Base-by-base conservation (phyloP, 2,113 vertebrate species). In the Pygathrix nemaeus region DNA sequence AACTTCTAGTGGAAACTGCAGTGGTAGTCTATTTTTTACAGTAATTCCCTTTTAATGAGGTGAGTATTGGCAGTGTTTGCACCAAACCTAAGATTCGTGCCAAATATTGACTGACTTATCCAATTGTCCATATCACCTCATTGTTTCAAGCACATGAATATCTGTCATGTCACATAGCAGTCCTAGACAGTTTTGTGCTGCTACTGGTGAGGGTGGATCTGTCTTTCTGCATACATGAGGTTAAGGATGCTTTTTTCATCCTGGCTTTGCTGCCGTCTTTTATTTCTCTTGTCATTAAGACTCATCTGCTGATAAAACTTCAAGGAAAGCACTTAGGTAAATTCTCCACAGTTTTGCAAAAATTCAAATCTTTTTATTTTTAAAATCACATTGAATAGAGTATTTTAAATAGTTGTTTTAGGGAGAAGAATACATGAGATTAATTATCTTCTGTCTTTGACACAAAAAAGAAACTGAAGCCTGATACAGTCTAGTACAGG, bases 301-400 rank as follows among this genome's bases (percentile, higher is more conserved):
- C 10, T 40, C 32, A 52, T 72, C 27, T 52, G 40, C 81, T 88
- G 25, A 90, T 83, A 93, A 94, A 13, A 70, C 52, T 90, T 92
- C 61, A 90, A 94, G 70, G 64, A 82, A 92, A 94, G 66, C 13
- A 16, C 52, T 59, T 68, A 76, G 32, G 40, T 90, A 50, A 96
- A 91, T 97, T 52, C 45, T 35, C 23, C 38, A 73, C 7, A 59
- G 40, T 80, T 94, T 93, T 84, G n/a, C 16, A 85, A 86, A 78
- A 93, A n/a, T 45, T 66, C 48, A 78, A 89, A 50, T 78, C 81
- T 35, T 96, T 75, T 57, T 93, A 8, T 79, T 94, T 81, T 45
- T 2, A 70, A 92, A 86, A 93, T 48, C 30, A 43, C 14, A 84
- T 35, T 23, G 78, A 93, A 21, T 61, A 18, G 27, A 43, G 32